Base-by-base conservation (phyloP, 2,113 vertebrate genomes). In the Callionymus lyra region DNA sequence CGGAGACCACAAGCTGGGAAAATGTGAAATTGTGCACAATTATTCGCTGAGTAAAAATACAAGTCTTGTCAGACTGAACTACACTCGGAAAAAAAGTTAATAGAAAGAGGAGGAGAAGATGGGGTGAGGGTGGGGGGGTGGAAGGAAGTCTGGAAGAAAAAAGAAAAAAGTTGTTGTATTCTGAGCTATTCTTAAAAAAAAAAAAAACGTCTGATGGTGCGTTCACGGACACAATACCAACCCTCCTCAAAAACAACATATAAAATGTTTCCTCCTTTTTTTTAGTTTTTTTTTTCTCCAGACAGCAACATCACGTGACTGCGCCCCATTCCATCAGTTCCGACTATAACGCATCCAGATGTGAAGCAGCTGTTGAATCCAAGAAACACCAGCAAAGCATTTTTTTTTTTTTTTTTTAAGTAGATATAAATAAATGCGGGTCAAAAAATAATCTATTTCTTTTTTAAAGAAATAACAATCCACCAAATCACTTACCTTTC, bases 401-500 rank as follows among this genome's bases (percentile, higher is more conserved):
- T 6, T 18, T 14, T 32, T n/a, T 6, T 1, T 6, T 12, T 10
- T 16, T 19, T 3, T 8, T 38, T 8, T 38, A 11, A 36, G 34
- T 36, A 36, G 6, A 16, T 16, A 38, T 16, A 12, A 9, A 32
- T 10, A 10, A 10, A 13, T 31, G 18, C 12, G 8, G 27, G 6
- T 9, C 33, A 6, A 32, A 44, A 15, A 27, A 36, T 36, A 4
- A 13, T 36, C 6, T 36, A 6, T 1, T 35, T n/a, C 6, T 35
- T 36, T 36, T 36, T 36, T 8, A 31, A 42, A 14, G 2, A 53
- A 47, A 66, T 56, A 54, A 41, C 61, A 53, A 79, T 63, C 58
- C 60, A 74, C 32, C 53, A 67, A 49, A 55, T 47, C 73, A 84
- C 93, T 97, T 95, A 97, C 93, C 91, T 97, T 91, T 92, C 82